Percentiles rank a stretch among this genome's conserved stretches.
These are phyloP conservation scores for Halichondria panicea DNA, from an alignment of 37 sponge, comb jelly and placozoan genomes.

Conservation along the genomic window DNA sequence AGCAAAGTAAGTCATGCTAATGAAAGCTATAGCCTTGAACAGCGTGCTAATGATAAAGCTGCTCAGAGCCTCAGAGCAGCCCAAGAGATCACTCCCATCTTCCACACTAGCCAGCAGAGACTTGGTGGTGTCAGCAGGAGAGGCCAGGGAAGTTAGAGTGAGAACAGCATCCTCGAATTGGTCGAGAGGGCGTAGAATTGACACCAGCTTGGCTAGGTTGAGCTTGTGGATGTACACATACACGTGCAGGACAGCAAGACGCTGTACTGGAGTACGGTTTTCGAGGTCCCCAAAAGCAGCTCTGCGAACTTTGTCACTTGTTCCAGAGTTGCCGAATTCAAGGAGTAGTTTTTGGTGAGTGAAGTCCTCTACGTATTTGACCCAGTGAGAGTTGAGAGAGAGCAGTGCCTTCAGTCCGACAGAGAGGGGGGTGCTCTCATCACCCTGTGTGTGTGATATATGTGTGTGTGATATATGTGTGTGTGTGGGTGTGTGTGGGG, in stretches of 20 bases:
- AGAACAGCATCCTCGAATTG: constrained; percentile 21
- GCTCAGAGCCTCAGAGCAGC: constrained; percentile 32
- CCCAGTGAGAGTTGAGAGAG: constrained; percentile 32
- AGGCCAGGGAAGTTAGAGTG: constrained; percentile 22
- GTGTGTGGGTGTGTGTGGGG: background rate
- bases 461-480: background rate
- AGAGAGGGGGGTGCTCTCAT: constrained; percentile 19
- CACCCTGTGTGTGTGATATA: constrained; percentile 6
- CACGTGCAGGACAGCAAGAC: constrained; percentile 51
- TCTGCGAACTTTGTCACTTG: constrained; percentile 27
- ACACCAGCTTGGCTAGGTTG: constrained; percentile 66
- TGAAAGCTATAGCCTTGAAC: constrained; percentile 54
- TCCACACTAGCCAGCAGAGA: constrained; percentile 4
- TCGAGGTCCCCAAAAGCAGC: constrained; percentile 34
- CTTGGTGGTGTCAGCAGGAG: constrained; percentile 10
- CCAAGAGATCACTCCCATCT: constrained; percentile 10
- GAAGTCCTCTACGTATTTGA: constrained; percentile 70
- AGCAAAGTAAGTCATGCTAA: constrained; percentile 20
- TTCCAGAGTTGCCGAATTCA: constrained; percentile 15
- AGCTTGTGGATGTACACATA: constrained; percentile 60
- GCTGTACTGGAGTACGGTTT: constrained; percentile 11
- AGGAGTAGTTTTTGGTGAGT: constrained; percentile 52
- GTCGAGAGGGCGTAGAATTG: constrained; percentile 64
- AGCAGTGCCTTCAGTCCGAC: constrained; percentile 36
- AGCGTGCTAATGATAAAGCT: constrained; percentile 52